phyloP scores from a whole-genome alignment of 2,113 vertebrate species.

The Ellobius talpinus region DNA sequence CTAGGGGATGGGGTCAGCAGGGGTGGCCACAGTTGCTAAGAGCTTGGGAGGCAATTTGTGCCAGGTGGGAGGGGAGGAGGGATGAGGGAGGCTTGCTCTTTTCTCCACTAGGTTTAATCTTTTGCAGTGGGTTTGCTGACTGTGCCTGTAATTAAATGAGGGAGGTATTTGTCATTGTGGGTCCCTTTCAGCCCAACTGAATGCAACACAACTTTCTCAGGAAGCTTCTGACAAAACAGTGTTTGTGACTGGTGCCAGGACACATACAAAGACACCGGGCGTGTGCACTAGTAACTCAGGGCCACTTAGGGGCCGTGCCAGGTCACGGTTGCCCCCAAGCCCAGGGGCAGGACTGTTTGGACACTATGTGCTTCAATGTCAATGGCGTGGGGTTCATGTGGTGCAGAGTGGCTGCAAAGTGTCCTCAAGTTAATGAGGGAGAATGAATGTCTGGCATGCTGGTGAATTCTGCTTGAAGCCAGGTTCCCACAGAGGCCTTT shows the following conservation, averaged over 20 bases:
- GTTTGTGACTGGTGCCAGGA: constrained; percentile 66
- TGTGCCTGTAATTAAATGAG: constrained; percentile 73
- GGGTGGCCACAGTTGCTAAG: constrained; percentile 42
- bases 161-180: constrained; percentile 69
- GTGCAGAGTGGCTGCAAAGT: neutral
- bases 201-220: constrained; percentile 80
- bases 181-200: constrained; percentile 69
- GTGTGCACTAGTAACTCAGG: constrained; percentile 21
- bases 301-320: constrained; percentile 60
- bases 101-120: constrained; percentile 68
- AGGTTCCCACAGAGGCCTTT: neutral
- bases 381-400: neutral
- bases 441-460: neutral
- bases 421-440: neutral
- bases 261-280: constrained; percentile 31
- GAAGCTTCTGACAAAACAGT: constrained; percentile 76
- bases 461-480: neutral
- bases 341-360: constrained; percentile 49
- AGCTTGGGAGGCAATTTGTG: constrained; percentile 20
- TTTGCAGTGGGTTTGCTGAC: constrained; percentile 69
- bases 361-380: constrained; percentile 31
- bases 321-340: neutral
- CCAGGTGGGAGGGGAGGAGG: constrained; percentile 1
- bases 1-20: neutral
- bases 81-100: constrained; percentile 65